These are phyloP conservation scores for Drosophila kambysellisi DNA, from an alignment of 2,888 invertebrate species.

Conservation along the genomic window DNA sequence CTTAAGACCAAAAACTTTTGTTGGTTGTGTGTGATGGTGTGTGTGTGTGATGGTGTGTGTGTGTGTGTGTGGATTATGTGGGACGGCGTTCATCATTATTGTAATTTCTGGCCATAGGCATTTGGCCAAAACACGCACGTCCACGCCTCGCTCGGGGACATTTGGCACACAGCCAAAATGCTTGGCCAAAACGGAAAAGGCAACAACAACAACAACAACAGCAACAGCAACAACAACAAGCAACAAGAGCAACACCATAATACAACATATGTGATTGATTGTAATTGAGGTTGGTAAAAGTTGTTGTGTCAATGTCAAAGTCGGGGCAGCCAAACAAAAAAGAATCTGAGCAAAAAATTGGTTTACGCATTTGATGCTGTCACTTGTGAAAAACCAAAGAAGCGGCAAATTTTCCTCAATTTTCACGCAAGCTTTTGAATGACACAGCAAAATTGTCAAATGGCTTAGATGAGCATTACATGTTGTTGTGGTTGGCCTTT, in stretches of 20 bases:
- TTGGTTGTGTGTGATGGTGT: constrained; percentile 31
- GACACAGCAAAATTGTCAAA: constrained; percentile 44
- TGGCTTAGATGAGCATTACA: constrained; percentile 16
- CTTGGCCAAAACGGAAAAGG: constrained; percentile 34
- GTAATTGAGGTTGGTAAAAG: constrained; percentile 82
- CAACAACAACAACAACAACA: constrained; percentile 34
- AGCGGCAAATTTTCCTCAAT: constrained; percentile 54
- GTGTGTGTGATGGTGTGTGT: constrained; percentile 1
- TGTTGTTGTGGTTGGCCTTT: constrained; percentile 11
- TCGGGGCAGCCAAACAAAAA: constrained; percentile 17
- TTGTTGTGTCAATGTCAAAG: constrained; percentile 78
- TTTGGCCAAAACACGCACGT: constrained; percentile 61
- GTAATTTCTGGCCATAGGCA: constrained; percentile 66
- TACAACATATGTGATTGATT: constrained; percentile 78
- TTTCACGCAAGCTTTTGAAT: constrained; percentile 33
- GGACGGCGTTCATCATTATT: constrained; percentile 62
- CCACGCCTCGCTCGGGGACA: constrained; percentile 29
- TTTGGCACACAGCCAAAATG: constrained; percentile 55
- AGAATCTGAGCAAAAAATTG: constrained; percentile 50
- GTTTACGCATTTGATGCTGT: constrained; percentile 43
- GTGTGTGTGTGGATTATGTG: constrained; percentile 3
- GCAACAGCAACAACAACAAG: constrained; percentile 28
- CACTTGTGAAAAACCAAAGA: constrained; percentile 54
- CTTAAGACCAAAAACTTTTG: constrained; percentile 63
- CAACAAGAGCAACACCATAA: constrained; percentile 33